Conservation (phyloP, 1,140 invertebrate species). For the Dryas iulia region DNA sequence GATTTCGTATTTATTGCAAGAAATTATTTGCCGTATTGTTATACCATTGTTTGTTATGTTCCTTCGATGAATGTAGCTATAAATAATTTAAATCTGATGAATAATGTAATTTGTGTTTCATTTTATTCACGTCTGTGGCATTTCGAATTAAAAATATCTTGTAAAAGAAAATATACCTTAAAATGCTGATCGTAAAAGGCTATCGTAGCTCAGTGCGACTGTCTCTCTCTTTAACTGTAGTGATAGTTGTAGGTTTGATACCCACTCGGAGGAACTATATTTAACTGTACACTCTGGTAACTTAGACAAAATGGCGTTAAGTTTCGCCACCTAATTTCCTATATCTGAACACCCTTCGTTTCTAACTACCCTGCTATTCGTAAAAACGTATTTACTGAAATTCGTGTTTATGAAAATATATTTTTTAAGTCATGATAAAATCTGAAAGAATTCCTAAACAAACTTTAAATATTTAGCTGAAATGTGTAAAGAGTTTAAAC, state of each 20-base stretch:
- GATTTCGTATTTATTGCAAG: not conserved
- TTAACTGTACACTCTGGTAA: too few relatives aligned
- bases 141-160: not conserved
- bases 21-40: not conserved
- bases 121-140: not conserved
- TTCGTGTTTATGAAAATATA: too few relatives aligned
- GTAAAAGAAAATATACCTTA: not conserved
- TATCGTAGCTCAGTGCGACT: too few relatives aligned
- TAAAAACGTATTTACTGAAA: too few relatives aligned
- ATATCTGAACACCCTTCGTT: too few relatives aligned
- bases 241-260: too few relatives aligned
- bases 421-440: not conserved
- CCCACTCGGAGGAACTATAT: too few relatives aligned
- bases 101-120: not conserved
- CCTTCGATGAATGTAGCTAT: not conserved
- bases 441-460: not conserved
- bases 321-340: too few relatives aligned
- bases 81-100: not conserved
- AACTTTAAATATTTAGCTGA: slow-evolving; percentile 22
- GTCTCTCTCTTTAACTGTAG: too few relatives aligned
- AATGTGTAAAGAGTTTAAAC: slow-evolving; percentile 16
- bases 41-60: not conserved
- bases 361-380: too few relatives aligned
- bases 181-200: not conserved
- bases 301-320: too few relatives aligned